Evolutionary conservation across 2,797 vertebrate genomes (phyloP).

Genomic region (Karalla daura): DNA sequence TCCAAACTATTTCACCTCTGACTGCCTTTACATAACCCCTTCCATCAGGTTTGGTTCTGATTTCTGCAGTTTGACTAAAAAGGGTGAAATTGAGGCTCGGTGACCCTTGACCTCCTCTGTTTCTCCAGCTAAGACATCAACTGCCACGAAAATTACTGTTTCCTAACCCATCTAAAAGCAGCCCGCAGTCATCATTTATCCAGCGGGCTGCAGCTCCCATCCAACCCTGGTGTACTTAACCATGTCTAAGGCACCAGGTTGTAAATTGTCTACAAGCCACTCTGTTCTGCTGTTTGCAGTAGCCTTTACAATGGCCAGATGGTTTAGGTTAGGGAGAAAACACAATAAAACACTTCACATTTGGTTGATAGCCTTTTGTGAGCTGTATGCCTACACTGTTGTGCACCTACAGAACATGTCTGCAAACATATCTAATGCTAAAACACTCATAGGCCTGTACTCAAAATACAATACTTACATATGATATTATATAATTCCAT

Average conservation of each 20-base stretch:
- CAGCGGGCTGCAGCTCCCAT: slow-evolving; percentile 20
- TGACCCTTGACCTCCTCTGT: slow-evolving; percentile 34
- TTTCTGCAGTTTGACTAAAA: slow-evolving; percentile 24
- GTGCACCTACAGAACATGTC: no score
- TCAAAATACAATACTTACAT: no score
- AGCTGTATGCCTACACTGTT: no score
- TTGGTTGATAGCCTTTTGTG: slow-evolving; percentile 25
- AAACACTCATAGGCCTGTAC: no score
- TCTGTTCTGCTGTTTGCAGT: slow-evolving; percentile 34
- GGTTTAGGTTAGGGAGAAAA: slow-evolving; percentile 49
- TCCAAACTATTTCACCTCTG: slow-evolving; percentile 37
- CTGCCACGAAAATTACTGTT: slow-evolving; percentile 27
- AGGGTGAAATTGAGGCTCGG: slow-evolving; percentile 27
- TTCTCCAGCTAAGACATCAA: slow-evolving; percentile 22
- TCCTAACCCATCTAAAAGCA: slow-evolving; percentile 39
- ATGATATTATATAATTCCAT: no score
- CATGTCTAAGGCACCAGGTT: slow-evolving; percentile 54
- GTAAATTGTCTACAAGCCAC: slow-evolving; percentile 50
- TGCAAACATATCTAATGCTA: no score
- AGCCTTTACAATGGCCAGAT: slow-evolving; percentile 49
- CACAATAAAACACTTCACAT: slow-evolving; percentile 57
- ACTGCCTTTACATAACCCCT: slow-evolving; percentile 11
- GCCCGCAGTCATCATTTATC: slow-evolving; percentile 40
- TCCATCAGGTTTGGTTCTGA: slow-evolving; percentile 22
- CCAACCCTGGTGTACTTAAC: slow-evolving; percentile 40